Evolutionary conservation across 2,113 vertebrate genomes (phyloP), one percentile per base, ranked within the genome.

Genomic region (Protomyctophum bolini): DNA sequence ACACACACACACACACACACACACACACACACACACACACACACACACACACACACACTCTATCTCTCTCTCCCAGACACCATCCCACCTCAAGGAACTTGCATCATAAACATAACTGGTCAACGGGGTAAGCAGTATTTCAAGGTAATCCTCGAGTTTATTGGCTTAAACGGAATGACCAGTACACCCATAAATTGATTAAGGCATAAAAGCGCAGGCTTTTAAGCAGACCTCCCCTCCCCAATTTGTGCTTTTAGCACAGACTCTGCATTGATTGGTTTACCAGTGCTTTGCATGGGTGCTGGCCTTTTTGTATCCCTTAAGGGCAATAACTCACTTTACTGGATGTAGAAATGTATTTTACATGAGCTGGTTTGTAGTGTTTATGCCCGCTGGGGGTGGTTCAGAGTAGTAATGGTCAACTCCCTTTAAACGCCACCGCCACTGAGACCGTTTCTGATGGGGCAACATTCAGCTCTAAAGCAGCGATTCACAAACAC

Each of bases 141-240:
- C 84, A 88, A 79, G 70, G 71, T 86, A 87, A 89, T 88, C 84
- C 86, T 66, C 73, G 71, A 68, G 75, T 91, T 91, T 89, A 90
- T 88, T 88, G 89, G 76, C 83, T 86, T 81, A 77, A 89, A 83
- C 84, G 73, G 83, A 89, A 91, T 83, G 86, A 83, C 79, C 79
- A 86, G 88, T 82, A 86, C 86, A 86, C 87, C 87, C 88, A 79
- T 87, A 85, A 86, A 91, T 91, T 89, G 89, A 91, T 91, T 87
- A 88, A 86, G 72, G 61, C 89, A 88, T 90, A 82, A 91, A 91
- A 86, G 72, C 68, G 79, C 72, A 78, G 72, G 83, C 84, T 90
- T 84, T 88, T 78, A 87, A 86, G 82, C 63, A 68, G 74, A 8
- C 58, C 61, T 55, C n/a, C 47, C 61, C 47, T 14, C 51, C 63